These are phyloP conservation scores for Valencia hispanica DNA, from an alignment of 2,797 vertebrate genomes.

Conservation along the genomic window DNA sequence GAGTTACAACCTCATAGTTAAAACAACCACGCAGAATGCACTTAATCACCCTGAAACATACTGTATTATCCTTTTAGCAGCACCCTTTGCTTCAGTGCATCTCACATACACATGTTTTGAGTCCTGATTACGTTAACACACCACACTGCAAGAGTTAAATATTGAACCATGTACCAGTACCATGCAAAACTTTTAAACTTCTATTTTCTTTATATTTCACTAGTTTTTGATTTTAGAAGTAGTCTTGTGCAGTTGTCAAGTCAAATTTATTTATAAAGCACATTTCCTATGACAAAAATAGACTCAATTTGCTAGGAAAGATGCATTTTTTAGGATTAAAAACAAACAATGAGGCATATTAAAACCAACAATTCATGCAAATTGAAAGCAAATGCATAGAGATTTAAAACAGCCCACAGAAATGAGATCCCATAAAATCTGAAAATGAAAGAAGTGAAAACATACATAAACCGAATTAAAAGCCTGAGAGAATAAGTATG, in stretches of 20 bases:
- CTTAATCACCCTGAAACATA: conserved; percentile 27
- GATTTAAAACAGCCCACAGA: not conserved
- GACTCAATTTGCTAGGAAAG: too few species aligned
- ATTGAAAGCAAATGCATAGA: not conserved
- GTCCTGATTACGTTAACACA: not conserved
- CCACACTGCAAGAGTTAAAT: not conserved
- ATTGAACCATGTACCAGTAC: not conserved
- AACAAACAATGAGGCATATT: not conserved
- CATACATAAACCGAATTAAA: not conserved
- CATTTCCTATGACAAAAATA: too few species aligned
- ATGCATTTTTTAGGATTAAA: not conserved
- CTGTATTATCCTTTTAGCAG: conserved; percentile 34
- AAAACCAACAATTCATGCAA: not conserved
- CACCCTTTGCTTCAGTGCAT: conserved; percentile 16
- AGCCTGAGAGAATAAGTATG: too few species aligned
- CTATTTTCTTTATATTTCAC: not conserved
- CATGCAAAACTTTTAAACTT: not conserved
- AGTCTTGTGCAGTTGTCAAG: too few species aligned
- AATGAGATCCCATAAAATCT: not conserved
- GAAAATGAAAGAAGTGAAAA: not conserved
- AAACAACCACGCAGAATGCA: conserved; percentile 38
- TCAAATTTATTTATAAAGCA: too few species aligned
- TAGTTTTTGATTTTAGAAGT: not conserved
- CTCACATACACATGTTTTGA: conserved; percentile 2
- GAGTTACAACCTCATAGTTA: conserved; percentile 33